A percentile compares a stretch with the other conserved stretches of the same genome.
phyloP scores from a whole-genome alignment of 2,797 vertebrate genomes.

The Molossus molossus region DNA sequence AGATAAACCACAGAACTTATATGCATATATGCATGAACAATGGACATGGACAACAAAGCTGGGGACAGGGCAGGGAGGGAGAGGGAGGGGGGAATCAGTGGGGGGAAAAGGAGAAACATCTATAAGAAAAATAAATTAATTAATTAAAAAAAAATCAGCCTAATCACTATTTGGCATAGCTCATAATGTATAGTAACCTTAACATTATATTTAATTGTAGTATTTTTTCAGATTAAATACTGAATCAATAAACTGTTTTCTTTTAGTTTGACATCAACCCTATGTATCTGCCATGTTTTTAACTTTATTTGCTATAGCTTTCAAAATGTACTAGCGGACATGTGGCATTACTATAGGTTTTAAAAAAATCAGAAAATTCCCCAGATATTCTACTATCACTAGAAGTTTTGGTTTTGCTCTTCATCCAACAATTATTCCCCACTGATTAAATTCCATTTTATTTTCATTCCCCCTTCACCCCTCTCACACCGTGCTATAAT shows the following conservation, averaged over 20 bases:
- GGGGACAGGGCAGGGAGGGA: no score
- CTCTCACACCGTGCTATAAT: background rate
- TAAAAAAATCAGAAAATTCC: background rate
- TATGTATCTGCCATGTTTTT: background rate
- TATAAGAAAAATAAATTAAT: no score
- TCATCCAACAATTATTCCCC: slow-evolving; percentile 70
- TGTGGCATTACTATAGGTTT: background rate
- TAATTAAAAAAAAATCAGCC: background rate
- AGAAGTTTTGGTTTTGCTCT: background rate
- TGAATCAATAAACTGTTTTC: background rate
- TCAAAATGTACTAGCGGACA: background rate
- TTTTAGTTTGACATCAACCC: background rate
- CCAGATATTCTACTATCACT: background rate
- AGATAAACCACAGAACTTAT: no score
- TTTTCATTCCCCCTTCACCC: slow-evolving; percentile 68
- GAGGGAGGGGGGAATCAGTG: no score
- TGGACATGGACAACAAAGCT: no score
- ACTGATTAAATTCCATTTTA: background rate
- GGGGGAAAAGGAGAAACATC: no score
- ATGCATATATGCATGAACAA: no score
- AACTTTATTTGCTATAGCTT: background rate
- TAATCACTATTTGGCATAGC: background rate
- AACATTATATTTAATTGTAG: background rate
- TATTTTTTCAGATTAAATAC: background rate
- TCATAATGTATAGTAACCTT: background rate